Evolutionary conservation across 2,797 vertebrate genomes (phyloP), one percentile per base, ranked within the genome.

Genomic region (Gouania willdenowi): DNA sequence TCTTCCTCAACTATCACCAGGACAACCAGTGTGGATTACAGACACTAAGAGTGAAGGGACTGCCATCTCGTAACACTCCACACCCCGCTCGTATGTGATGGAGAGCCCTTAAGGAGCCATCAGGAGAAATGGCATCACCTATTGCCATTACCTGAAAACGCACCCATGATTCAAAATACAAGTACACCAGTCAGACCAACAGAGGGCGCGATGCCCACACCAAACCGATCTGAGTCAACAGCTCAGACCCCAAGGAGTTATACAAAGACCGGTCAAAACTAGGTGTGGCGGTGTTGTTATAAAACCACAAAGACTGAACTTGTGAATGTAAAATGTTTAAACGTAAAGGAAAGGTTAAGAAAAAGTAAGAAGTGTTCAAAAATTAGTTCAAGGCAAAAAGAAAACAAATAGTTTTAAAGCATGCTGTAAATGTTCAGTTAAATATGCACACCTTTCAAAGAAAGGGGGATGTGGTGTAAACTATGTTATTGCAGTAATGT

Each of bases 11-110:
- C 40, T 42, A 9, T 5, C 28, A 17, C 27, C 40, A 1, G 28
- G 40, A 24, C 9, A 42, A 3, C 13, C 39, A 4, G 20, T 42
- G 28, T 42, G 40, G 20, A 42, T 32, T 1, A 42, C 40, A 3
- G 26, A 41, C 6, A 16, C 18, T 5, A 29, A 29, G 18, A n/a
- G 5, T 14, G 4, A 26, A 21, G 26, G 24, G 2, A 26, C 24
- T 2, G 24, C 26, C 1, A 1, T 26, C 2, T 26, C 21, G 2
- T 9, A 21, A 4, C 21, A 22, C 21, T 8, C 21, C 21, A 22
- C 21, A 22, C 21, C 8, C 8, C 24, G n/a, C n/a, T 26, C 24
- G 6, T 11, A 26, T 5, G 3, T 26, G 3, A 24, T 26, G n/a
- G 8, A 26, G n/a, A 26, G 24, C n/a, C 10, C 24, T 11, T 11